Percentiles rank a stretch among this genome's conserved stretches.
Evolutionary conservation across 1,140 invertebrate genomes (phyloP).

Genomic region (Bombus breviceps): DNA sequence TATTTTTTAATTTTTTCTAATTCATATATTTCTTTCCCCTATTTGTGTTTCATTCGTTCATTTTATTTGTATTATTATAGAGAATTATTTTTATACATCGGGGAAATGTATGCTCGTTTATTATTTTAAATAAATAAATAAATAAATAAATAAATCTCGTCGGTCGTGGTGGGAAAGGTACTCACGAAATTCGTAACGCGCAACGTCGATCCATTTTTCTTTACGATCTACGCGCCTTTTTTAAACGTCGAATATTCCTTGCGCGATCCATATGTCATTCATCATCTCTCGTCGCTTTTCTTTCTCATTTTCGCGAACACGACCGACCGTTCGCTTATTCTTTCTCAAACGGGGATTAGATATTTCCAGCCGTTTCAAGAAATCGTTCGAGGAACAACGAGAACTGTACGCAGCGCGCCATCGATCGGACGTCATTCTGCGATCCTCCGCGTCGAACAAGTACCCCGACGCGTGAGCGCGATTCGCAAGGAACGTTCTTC

Average conservation of each 20-base stretch:
- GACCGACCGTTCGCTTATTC: too few relatives aligned
- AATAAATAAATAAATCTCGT: slow-evolving; percentile 13
- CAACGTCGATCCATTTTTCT: neutral
- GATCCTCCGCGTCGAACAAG: neutral
- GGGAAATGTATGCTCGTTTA: too few relatives aligned
- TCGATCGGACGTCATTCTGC: neutral
- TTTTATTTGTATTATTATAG: too few relatives aligned
- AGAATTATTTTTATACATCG: too few relatives aligned
- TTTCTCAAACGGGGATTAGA: too few relatives aligned
- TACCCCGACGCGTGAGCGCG: neutral
- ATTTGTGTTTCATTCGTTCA: too few relatives aligned
- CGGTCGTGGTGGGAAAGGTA: neutral
- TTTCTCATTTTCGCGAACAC: too few relatives aligned
- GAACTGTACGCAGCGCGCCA: neutral
- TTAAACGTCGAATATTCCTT: neutral
- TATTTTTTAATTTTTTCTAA: rapidly evolving
- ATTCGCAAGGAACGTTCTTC: neutral
- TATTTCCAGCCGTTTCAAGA: neutral
- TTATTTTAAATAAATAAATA: too few relatives aligned
- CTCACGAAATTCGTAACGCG: neutral
- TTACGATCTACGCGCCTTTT: neutral
- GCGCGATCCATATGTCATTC: too few relatives aligned
- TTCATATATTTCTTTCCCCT: too few relatives aligned
- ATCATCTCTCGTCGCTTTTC: too few relatives aligned
- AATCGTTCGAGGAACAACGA: neutral